A percentile compares a stretch with the other conserved stretches of the same genome.
phyloP scores from a whole-genome alignment of 2,113 vertebrate genomes.

The Sebastes schlegelii region DNA sequence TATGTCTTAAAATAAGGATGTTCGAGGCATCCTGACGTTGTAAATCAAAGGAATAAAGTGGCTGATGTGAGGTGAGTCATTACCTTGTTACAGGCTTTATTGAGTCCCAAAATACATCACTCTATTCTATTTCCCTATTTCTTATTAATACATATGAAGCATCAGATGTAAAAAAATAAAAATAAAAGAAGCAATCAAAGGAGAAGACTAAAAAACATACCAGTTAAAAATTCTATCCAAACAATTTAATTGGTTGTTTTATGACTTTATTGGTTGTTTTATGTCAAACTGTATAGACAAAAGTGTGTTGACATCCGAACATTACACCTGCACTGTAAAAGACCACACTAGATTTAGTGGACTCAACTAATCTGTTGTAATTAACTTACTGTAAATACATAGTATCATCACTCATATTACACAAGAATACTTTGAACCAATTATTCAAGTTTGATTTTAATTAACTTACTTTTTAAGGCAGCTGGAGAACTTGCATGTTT shows the following conservation, averaged over 20 bases:
- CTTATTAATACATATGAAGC: not conserved
- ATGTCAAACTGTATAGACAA: no score
- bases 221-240: not conserved
- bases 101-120: not conserved
- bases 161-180: not conserved
- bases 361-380: no score
- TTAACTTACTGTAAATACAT: no score
- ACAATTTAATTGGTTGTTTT: no score
- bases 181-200: not conserved
- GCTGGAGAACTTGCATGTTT: no score
- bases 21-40: not conserved
- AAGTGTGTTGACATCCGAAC: no score
- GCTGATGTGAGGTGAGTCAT: not conserved
- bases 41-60: not conserved
- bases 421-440: no score
- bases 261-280: no score
- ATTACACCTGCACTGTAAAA: no score
- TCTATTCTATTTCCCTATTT: not conserved
- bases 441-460: no score
- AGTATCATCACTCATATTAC: no score
- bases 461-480: no score
- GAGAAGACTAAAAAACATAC: not conserved
- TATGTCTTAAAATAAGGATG: not conserved
- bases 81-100: not conserved
- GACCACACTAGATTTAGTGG: not conserved